Conservation (phyloP, 2,113 vertebrate species). For the Platysternon megacephalum region DNA sequence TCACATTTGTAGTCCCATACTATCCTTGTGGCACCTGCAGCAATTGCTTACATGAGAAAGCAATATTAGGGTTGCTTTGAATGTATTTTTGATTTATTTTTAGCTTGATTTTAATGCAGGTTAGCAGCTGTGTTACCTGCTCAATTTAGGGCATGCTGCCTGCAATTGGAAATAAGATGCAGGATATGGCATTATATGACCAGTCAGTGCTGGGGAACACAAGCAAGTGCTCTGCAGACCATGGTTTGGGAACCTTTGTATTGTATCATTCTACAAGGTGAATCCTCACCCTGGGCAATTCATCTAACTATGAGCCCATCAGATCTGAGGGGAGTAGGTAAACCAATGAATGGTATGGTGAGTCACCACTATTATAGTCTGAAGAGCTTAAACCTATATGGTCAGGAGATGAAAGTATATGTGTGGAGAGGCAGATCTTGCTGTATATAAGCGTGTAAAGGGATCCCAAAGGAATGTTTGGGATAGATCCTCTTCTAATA, state of each 20-base stretch:
- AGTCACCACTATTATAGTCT: background rate
- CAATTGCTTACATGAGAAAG: background rate
- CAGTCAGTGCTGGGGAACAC: background rate
- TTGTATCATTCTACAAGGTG: background rate
- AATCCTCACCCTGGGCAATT: background rate
- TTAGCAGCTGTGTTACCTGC: background rate
- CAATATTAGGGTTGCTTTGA: background rate
- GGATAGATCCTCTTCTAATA: background rate
- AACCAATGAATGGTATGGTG: background rate
- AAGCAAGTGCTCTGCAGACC: background rate
- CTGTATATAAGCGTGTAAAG: background rate
- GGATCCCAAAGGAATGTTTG: background rate
- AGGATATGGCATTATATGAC: background rate
- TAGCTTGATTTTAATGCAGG: background rate
- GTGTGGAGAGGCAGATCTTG: background rate
- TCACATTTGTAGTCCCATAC: background rate
- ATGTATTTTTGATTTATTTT: background rate
- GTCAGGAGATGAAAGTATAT: background rate
- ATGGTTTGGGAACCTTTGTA: background rate
- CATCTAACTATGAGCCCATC: background rate
- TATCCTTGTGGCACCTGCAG: background rate
- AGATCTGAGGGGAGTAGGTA: background rate
- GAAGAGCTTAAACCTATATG: background rate
- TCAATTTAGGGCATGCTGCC: too few relatives aligned
- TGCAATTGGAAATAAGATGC: background rate